These are phyloP conservation scores for Armadillidium nasatum DNA, from an alignment of 1,140 invertebrate species.

Conservation along the genomic window DNA sequence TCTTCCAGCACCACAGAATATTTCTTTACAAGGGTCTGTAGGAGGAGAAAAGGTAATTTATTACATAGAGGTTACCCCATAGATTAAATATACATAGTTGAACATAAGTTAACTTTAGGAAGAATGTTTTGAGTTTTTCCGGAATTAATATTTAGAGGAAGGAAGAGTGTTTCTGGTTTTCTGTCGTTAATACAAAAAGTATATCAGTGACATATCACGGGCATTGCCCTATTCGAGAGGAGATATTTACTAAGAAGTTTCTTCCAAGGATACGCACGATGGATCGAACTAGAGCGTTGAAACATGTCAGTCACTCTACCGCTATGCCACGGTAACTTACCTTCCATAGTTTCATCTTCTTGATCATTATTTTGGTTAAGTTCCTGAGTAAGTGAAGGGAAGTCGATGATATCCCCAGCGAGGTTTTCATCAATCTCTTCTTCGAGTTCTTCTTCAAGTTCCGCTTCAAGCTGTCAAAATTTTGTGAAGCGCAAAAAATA, in stretches of 20 bases:
- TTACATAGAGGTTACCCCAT: neutral
- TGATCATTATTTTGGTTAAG: neutral
- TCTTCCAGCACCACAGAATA: constrained; percentile 82
- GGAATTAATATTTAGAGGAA: too few relatives aligned
- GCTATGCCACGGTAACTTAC: neutral
- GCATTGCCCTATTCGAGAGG: too few relatives aligned
- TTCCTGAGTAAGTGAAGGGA: neutral
- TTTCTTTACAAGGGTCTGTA: constrained; percentile 72
- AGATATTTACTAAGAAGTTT: too few relatives aligned
- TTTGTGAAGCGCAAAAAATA: neutral
- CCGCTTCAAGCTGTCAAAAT: neutral
- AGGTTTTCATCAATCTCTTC: neutral
- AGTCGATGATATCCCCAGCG: neutral
- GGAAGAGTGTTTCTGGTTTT: too few relatives aligned
- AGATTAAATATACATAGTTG: neutral
- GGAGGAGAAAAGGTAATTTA: neutral
- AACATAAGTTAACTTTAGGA: neutral
- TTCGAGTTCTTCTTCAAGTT: neutral
- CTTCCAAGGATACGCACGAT: too few relatives aligned
- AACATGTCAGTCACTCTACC: neutral
- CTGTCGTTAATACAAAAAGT: too few relatives aligned
- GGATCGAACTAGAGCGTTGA: neutral
- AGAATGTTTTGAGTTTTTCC: too few relatives aligned
- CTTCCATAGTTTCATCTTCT: neutral
- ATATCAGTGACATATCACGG: too few relatives aligned